A percentile compares a stretch with the other conserved stretches of the same genome.
Evolutionary conservation across 2,888 invertebrate genomes (phyloP).

Genomic region (Melieria crassipennis): DNA sequence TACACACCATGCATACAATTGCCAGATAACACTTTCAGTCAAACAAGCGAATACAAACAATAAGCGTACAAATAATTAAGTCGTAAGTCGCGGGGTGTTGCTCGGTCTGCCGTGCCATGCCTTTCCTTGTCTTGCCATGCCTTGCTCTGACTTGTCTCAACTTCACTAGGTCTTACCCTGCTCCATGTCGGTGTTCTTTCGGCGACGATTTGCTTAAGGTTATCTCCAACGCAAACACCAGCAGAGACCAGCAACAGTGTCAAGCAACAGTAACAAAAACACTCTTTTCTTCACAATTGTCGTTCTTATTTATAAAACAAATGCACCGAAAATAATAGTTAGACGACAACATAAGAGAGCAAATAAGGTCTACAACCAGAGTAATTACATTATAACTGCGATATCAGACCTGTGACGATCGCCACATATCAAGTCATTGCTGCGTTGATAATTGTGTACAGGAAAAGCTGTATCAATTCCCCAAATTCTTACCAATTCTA

Average conservation of each 20-base stretch:
- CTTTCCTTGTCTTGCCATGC: background rate
- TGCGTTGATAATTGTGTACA: too few species aligned
- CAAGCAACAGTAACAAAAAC: slow-evolving; percentile 10
- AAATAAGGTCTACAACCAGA: too few species aligned
- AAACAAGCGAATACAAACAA: slow-evolving; percentile 21
- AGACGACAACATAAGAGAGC: too few species aligned
- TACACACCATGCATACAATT: slow-evolving; percentile 6
- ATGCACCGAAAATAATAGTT: slow-evolving; percentile 39
- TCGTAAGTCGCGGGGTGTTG: slow-evolving; percentile 8
- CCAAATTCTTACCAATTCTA: too few species aligned
- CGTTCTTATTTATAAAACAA: slow-evolving; percentile 52
- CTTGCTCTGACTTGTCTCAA: background rate
- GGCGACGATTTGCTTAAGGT: slow-evolving; percentile 20
- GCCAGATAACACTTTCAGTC: slow-evolving; percentile 17
- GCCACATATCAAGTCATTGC: too few species aligned
- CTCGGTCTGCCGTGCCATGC: too few species aligned
- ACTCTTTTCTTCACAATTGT: slow-evolving; percentile 26
- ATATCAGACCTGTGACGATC: too few species aligned
- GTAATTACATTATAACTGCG: too few species aligned
- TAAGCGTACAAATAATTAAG: slow-evolving; percentile 27
- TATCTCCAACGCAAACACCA: slow-evolving; percentile 1
- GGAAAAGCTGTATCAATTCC: too few species aligned
- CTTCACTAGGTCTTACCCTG: background rate
- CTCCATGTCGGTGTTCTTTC: background rate
- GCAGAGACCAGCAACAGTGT: slow-evolving; percentile 1